These are phyloP conservation scores for Intellagama lesueurii DNA, from an alignment of 2,797 vertebrate species.

Conservation along the genomic window DNA sequence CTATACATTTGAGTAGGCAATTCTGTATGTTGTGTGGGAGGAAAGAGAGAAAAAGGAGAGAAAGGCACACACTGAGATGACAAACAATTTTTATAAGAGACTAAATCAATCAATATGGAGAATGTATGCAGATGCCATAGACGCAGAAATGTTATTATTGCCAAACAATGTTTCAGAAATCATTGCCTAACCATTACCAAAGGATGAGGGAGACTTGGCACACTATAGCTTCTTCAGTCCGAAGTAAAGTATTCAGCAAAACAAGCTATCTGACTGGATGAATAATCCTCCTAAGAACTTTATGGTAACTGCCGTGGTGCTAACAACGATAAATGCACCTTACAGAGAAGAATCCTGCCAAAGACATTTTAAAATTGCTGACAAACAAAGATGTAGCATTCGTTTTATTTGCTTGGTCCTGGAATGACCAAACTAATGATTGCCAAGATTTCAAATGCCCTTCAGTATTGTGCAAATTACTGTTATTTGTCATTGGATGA, in stretches of 20 bases:
- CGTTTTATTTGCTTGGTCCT: not conserved
- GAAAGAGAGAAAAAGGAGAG: not conserved
- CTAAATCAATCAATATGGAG: not conserved
- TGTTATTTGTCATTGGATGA: not conserved
- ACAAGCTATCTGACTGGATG: not conserved
- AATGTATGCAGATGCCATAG: no score
- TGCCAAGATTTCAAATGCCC: not conserved
- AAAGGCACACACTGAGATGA: not conserved
- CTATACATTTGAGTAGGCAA: not conserved
- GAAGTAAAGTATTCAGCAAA: not conserved
- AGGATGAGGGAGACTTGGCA: not conserved
- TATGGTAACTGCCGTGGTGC: not conserved
- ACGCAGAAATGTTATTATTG: not conserved
- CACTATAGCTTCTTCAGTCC: not conserved
- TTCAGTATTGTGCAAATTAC: not conserved
- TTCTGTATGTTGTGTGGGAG: not conserved
- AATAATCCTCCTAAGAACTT: not conserved
- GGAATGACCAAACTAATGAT: not conserved
- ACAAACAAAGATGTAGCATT: slow-evolving; percentile 13
- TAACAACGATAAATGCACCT: not conserved
- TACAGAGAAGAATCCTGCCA: not conserved
- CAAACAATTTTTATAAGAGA: not conserved
- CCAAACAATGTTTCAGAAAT: not conserved
- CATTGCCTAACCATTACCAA: not conserved
- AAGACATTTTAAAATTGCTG: not conserved